Conservation (phyloP, 2,888 invertebrate genomes). For the Microplitis deprimator region DNA sequence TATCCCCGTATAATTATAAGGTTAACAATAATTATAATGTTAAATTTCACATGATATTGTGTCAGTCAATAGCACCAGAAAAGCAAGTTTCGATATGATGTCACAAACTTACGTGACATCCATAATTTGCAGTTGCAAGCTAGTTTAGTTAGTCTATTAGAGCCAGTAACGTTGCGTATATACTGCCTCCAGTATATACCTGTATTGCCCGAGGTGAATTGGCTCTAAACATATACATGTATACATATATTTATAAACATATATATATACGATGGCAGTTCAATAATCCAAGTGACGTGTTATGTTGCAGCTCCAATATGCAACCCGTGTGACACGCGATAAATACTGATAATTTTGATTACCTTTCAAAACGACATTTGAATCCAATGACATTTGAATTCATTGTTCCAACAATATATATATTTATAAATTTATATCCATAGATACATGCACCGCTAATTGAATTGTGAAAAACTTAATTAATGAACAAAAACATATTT, state of each 20-base stretch:
- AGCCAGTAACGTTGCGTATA: conserved; percentile 8
- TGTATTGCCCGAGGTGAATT: conserved; percentile 2
- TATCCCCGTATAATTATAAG: background rate
- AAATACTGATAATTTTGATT: conserved; percentile 47
- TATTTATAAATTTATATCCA: background rate
- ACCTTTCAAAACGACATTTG: conserved; percentile 25
- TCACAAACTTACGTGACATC: conserved; percentile 23
- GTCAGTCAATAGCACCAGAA: conserved; percentile 3
- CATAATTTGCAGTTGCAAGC: conserved; percentile 7
- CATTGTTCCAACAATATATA: background rate
- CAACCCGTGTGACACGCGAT: conserved; percentile 25
- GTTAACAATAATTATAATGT: background rate
- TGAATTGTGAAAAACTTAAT: background rate
- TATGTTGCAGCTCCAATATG: conserved; percentile 38
- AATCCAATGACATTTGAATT: background rate
- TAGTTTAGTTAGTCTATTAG: conserved; percentile 9
- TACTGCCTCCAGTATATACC: background rate
- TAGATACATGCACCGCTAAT: background rate
- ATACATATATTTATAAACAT: background rate
- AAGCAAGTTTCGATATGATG: conserved; percentile 17
- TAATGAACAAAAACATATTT: background rate
- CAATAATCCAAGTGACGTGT: conserved; percentile 45
- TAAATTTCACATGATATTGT: conserved; percentile 2
- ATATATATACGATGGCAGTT: conserved; percentile 6
- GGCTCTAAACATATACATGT: background rate